Evolutionary conservation across 1,140 invertebrate genomes (phyloP).

Genomic region (Tetragnatha versicolor): DNA sequence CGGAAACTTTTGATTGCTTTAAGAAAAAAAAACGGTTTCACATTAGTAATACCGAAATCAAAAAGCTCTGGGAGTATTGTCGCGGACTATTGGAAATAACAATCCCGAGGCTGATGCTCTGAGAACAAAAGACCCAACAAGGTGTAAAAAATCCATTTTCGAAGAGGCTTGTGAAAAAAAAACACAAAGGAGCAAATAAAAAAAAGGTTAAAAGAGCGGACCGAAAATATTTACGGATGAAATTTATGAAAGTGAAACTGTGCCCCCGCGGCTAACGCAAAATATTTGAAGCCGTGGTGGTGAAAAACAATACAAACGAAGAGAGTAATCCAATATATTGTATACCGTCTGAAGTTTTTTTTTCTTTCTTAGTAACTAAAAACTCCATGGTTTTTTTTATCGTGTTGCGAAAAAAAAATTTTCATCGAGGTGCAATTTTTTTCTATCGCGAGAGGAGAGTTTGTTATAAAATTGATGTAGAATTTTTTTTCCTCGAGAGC

Average conservation of each 20-base stretch:
- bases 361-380: no score
- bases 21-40: neutral
- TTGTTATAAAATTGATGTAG: no score
- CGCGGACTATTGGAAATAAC: neutral
- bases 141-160: neutral
- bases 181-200: neutral
- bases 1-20: neutral
- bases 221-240: slow-evolving; percentile 4
- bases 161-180: neutral
- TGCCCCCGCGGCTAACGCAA: neutral
- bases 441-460: no score
- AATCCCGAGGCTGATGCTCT: neutral
- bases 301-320: neutral
- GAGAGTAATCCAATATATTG: no score
- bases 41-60: neutral
- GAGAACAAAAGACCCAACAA: neutral
- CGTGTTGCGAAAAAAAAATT: no score
- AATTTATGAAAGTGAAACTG: slow-evolving; percentile 11
- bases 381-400: no score
- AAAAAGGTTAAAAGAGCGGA: neutral
- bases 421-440: no score
- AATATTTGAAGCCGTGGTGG: neutral
- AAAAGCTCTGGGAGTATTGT: neutral
- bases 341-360: no score
- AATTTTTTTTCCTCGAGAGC: no score